Evolutionary conservation across 1,140 invertebrate genomes (phyloP).

Genomic region (Diploscapter pachys): DNA sequence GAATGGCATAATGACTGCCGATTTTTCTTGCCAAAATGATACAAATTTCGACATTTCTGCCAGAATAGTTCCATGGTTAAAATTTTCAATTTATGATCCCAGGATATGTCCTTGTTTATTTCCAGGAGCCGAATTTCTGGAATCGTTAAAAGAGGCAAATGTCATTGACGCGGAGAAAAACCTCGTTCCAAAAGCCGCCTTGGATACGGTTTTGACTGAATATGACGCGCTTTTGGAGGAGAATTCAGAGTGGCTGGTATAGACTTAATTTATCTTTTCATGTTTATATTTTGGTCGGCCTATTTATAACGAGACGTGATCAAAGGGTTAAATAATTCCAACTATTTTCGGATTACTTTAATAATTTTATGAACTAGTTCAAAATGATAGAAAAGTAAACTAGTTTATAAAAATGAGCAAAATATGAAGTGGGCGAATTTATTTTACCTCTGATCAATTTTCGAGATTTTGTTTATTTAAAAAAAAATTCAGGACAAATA

Average conservation of each 20-base stretch:
- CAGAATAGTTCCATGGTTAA: too few relatives aligned
- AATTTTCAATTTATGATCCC: too few relatives aligned
- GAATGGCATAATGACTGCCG: not conserved
- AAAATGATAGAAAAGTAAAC: not conserved
- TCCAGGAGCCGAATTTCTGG: too few relatives aligned
- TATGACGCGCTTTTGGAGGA: not conserved
- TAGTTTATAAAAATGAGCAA: not conserved
- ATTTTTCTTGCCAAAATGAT: not conserved
- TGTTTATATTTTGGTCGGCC: not conserved
- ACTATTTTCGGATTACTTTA: not conserved
- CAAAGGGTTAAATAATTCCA: not conserved
- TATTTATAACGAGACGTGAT: not conserved
- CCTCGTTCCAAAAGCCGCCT: too few relatives aligned
- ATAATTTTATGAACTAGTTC: not conserved
- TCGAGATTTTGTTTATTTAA: not conserved
- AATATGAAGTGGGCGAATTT: not conserved
- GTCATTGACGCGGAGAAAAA: too few relatives aligned
- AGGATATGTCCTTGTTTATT: too few relatives aligned
- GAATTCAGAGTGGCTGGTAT: slow-evolving; percentile 26
- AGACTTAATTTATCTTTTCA: not conserved
- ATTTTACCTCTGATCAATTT: too few relatives aligned
- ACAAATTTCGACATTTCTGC: not conserved
- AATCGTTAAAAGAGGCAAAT: too few relatives aligned
- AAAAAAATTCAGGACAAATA: slow-evolving; percentile 75
- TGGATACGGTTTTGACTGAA: too few relatives aligned